Conservation (phyloP, 2,888 invertebrate species). For the Amblyjoppa proteus region DNA sequence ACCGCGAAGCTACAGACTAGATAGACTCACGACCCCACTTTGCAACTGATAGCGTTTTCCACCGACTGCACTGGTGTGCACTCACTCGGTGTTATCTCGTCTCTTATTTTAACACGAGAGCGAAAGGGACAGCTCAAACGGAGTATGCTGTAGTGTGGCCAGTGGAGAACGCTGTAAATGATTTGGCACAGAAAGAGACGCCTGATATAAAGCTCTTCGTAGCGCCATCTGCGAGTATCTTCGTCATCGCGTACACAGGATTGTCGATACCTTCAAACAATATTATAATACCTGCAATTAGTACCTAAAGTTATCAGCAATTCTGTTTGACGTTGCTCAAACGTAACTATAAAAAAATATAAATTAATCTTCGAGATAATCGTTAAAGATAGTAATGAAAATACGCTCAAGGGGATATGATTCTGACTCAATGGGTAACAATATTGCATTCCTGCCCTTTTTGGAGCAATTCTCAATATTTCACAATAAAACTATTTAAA, state of each 20-base stretch:
- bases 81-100: slow-evolving; percentile 1
- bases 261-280: slow-evolving; percentile 3
- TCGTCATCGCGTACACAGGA: neutral
- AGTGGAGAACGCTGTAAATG: slow-evolving; percentile 20
- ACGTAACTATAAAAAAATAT: neutral
- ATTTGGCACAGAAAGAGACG: slow-evolving; percentile 16
- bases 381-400: neutral
- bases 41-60: slow-evolving; percentile 29
- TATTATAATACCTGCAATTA: neutral
- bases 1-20: slow-evolving; percentile 33
- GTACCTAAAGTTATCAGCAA: neutral
- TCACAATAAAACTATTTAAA: neutral
- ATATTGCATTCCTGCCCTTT: neutral
- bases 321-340: neutral
- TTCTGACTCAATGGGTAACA: neutral
- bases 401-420: neutral
- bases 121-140: slow-evolving; percentile 1
- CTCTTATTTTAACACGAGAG: neutral
- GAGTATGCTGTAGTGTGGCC: slow-evolving; percentile 2
- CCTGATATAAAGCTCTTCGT: slow-evolving; percentile 13
- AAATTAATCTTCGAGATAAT: neutral
- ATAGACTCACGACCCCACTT: slow-evolving; percentile 43
- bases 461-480: neutral
- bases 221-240: slow-evolving; percentile 12
- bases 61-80: slow-evolving; percentile 25